A percentile compares a stretch with the other conserved stretches of the same genome.
These are phyloP conservation scores for Fissipunctia ypsillon DNA, from an alignment of 2,888 invertebrate species.

Conservation along the genomic window DNA sequence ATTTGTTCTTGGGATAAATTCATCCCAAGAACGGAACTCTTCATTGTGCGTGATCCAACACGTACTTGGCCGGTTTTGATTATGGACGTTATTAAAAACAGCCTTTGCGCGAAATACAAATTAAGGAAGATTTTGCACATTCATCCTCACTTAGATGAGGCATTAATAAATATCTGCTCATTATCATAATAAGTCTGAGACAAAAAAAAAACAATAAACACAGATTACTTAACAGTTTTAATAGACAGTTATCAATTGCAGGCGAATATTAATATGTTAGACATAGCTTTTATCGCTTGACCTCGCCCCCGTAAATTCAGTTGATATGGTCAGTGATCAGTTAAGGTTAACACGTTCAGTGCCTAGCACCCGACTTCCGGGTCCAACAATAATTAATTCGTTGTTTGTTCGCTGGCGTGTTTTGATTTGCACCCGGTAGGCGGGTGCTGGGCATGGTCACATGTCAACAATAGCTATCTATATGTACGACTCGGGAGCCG, in stretches of 20 bases:
- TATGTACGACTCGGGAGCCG: too few relatives aligned
- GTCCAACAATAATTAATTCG: too few relatives aligned
- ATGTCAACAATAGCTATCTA: too few relatives aligned
- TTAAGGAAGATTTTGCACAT: background rate
- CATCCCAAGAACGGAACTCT: too few relatives aligned
- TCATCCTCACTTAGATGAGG: background rate
- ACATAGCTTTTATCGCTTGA: conserved; percentile 27
- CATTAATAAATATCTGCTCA: background rate
- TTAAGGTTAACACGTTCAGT: too few relatives aligned
- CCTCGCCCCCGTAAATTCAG: conserved; percentile 7
- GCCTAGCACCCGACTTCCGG: too few relatives aligned
- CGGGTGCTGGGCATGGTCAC: too few relatives aligned
- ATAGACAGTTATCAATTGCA: background rate
- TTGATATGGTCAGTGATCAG: conserved; percentile 19
- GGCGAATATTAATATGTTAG: background rate
- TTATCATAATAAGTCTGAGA: conserved; percentile 5
- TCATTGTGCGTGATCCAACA: too few relatives aligned
- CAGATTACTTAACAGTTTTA: background rate
- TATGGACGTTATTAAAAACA: background rate
- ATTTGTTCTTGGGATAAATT: too few relatives aligned
- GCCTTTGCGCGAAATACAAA: background rate
- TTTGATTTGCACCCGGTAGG: too few relatives aligned
- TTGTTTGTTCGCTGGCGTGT: too few relatives aligned
- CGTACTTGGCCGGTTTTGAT: too few relatives aligned
- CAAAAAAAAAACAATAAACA: background rate